Evolutionary conservation across 2,113 vertebrate species (phyloP), one percentile per base, ranked within the genome.

Genomic region (Puma concolor): DNA sequence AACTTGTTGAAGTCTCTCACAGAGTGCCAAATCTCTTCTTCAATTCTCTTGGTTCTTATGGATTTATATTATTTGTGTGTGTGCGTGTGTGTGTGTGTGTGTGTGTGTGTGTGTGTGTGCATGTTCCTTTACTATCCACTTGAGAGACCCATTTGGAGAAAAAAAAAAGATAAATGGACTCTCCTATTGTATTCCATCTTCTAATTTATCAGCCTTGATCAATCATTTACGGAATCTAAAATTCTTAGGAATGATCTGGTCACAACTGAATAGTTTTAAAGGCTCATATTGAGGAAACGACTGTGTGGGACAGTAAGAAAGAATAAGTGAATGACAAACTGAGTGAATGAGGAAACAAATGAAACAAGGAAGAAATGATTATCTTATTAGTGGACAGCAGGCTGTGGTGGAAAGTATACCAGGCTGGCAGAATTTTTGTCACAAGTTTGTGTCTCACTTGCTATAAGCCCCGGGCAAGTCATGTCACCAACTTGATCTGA

Each of bases 151-250:
- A 90, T 92, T 96, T 91, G 38, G 92, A 81, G 63, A 4, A 76
- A 95, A 94, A 36, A 81, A 72, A 95, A 94, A 81, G n/a, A 87
- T 88, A 38, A 87, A 74, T 92, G 3, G 67, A 29, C 76, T 52
- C 48, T 52, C 15, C 38, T 83, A 76, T 29, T 85, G 2, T 41
- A 38, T 88, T 95, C 95, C n/a, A 60, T 60, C 95, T 97, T 97
- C 83, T 87, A 94, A 95, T 92, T 90, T 85, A 95, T 76, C 44
- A 77, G 1, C 8, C 17, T 36, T 71, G 16, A 52, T 41, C 31
- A 72, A 79, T 52, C 10, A 87, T 71, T 92, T 97, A 84, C 29
- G 95, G 74, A 94, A 95, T 29, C 23, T n/a, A 90, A 50, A 76
- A 52, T 41, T 87, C 48, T 95, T 92, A 80, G n/a, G 44, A 80